A percentile compares a stretch with the other conserved stretches of the same genome.
These are phyloP conservation scores for Hirundichthys speculiger DNA, from an alignment of 2,113 vertebrate species.

Conservation along the genomic window DNA sequence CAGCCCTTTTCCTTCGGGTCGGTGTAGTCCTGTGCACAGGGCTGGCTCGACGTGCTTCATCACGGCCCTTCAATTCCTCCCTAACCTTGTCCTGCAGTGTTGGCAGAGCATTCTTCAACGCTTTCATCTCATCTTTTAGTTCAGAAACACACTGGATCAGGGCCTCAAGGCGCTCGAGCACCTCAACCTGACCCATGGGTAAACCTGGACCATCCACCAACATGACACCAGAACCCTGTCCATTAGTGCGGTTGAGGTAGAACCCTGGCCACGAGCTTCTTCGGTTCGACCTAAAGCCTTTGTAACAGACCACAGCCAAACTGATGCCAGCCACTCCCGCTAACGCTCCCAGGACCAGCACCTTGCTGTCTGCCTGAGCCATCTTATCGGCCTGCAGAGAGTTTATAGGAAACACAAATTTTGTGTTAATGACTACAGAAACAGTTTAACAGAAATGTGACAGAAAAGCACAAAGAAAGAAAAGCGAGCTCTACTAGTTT, in stretches of 20 bases:
- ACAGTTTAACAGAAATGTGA: background rate
- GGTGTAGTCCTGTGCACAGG: conserved; percentile 81
- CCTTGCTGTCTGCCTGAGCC: conserved; percentile 84
- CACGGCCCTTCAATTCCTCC: conserved; percentile 80
- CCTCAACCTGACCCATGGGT: conserved; percentile 83
- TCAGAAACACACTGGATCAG: conserved; percentile 88
- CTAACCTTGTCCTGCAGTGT: conserved; percentile 86
- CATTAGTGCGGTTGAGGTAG: conserved; percentile 46
- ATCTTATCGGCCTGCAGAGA: conserved; percentile 76
- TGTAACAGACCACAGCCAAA: conserved; percentile 85
- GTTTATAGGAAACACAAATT: background rate
- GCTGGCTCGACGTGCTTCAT: conserved; percentile 73
- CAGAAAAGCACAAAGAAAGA: background rate
- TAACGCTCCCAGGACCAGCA: conserved; percentile 86
- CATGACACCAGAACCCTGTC: conserved; percentile 43
- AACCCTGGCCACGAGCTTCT: conserved; percentile 12
- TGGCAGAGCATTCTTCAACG: conserved; percentile 87
- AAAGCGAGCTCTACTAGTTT: too few species aligned
- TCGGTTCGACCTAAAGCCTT: conserved; percentile 53
- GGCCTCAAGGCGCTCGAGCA: conserved; percentile 88
- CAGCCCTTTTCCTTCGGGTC: conserved; percentile 80
- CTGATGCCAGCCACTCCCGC: conserved; percentile 89
- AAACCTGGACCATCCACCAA: conserved; percentile 53
- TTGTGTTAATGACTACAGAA: background rate
- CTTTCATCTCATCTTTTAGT: conserved; percentile 90